phyloP scores from a whole-genome alignment of 2,797 vertebrate genomes.

The Naso thynnoides region DNA sequence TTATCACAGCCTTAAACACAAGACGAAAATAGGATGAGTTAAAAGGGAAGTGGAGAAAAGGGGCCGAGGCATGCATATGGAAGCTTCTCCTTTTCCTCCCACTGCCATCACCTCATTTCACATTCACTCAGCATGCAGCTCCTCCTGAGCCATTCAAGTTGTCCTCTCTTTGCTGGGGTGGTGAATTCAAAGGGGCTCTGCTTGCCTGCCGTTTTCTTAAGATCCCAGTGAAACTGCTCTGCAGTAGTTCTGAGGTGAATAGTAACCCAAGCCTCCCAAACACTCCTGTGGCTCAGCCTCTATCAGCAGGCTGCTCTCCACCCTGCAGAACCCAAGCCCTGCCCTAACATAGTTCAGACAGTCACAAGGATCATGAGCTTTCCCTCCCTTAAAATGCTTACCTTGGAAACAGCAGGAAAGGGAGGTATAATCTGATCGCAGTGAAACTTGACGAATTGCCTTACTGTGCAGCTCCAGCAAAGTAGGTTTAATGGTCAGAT shows the following conservation, averaged over 20 bases:
- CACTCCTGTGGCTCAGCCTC: slow-evolving; percentile 57
- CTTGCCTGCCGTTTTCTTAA: slow-evolving; percentile 63
- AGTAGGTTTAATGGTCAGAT: slow-evolving; percentile 26
- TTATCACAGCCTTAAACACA: slow-evolving; percentile 64
- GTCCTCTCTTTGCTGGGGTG: slow-evolving; percentile 56
- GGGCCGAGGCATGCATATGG: slow-evolving; percentile 68
- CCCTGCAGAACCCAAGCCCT: slow-evolving; percentile 22
- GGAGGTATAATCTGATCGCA: slow-evolving; percentile 28
- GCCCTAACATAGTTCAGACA: slow-evolving; percentile 35
- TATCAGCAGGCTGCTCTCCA: slow-evolving; percentile 55
- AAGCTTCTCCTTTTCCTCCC: slow-evolving; percentile 55
- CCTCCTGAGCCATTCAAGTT: slow-evolving; percentile 71
- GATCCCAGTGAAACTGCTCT: slow-evolving; percentile 66
- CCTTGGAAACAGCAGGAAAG: slow-evolving; percentile 1
- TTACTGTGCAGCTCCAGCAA: slow-evolving; percentile 12
- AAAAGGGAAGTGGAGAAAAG: slow-evolving; percentile 61
- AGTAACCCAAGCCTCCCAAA: slow-evolving; percentile 44
- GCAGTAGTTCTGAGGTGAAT: slow-evolving; percentile 56
- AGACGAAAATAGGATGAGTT: slow-evolving; percentile 56
- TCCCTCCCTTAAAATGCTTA: slow-evolving; percentile 14
- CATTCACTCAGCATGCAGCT: slow-evolving; percentile 70
- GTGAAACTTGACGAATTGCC: slow-evolving; percentile 16
- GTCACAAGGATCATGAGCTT: slow-evolving; percentile 26
- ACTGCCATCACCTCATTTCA: slow-evolving; percentile 64
- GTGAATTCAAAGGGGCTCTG: slow-evolving; percentile 66